phyloP scores from a whole-genome alignment of 2,888 invertebrate genomes.

The Ceriagrion tenellum region DNA sequence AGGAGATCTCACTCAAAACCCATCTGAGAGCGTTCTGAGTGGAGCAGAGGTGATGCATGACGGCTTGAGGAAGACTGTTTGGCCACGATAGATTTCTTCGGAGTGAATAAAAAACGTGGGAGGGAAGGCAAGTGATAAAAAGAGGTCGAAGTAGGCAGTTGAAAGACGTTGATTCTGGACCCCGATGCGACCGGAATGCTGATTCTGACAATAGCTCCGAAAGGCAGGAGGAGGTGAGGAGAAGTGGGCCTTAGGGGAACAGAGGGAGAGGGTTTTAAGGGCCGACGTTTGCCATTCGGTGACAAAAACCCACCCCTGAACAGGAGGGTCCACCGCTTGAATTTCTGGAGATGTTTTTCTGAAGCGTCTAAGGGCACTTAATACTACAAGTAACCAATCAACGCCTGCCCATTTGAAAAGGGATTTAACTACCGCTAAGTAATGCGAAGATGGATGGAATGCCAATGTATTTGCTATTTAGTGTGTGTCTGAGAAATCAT shows the following conservation, averaged over 20 bases:
- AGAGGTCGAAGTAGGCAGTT: background rate
- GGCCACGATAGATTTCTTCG: background rate
- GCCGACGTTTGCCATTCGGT: background rate
- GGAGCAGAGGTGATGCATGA: background rate
- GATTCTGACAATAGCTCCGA: conserved; percentile 39
- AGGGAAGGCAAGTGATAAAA: background rate
- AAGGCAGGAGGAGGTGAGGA: background rate
- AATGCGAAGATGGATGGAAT: background rate
- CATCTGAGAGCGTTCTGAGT: background rate
- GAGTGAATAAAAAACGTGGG: conserved; percentile 22
- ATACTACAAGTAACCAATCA: conserved; percentile 1
- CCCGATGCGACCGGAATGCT: conserved; percentile 28
- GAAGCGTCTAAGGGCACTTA: background rate
- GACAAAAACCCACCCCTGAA: background rate
- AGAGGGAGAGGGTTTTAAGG: background rate
- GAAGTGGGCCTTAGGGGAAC: background rate
- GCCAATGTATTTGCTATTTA: too few relatives aligned
- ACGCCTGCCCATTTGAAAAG: background rate
- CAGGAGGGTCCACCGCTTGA: background rate
- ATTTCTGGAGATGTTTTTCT: background rate
- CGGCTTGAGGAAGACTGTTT: background rate
- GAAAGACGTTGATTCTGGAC: conserved; percentile 53
- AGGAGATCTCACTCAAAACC: background rate
- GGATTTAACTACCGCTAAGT: background rate
- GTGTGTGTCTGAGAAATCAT: too few relatives aligned